phyloP scores from a whole-genome alignment of 2,113 vertebrate species.

The Sterna hirundo region DNA sequence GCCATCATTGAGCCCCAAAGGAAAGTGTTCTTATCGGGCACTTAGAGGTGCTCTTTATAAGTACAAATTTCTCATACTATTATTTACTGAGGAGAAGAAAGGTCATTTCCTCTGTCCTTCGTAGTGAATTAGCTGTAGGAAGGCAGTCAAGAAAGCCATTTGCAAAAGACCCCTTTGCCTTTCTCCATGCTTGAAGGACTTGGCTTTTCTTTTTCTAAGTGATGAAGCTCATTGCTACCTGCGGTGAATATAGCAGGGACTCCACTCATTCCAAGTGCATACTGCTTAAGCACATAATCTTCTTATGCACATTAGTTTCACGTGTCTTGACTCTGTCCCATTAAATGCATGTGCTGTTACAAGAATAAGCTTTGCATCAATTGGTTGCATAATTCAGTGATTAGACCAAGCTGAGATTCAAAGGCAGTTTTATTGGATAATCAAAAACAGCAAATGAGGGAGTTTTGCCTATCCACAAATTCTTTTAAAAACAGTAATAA shows the following conservation, averaged over 20 bases:
- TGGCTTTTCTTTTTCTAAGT: not conserved
- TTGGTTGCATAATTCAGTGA: not conserved
- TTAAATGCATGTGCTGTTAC: not conserved
- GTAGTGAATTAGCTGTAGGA: not conserved
- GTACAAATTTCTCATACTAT: not conserved
- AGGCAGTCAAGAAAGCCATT: not conserved
- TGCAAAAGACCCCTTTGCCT: not conserved
- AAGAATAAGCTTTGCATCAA: not conserved
- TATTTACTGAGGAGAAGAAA: not conserved
- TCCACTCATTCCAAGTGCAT: not conserved
- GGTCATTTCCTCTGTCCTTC: not conserved
- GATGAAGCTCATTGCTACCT: conserved; percentile 3
- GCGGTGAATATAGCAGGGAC: not conserved
- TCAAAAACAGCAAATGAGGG: not conserved
- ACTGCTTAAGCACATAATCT: not conserved
- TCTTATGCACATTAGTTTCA: not conserved
- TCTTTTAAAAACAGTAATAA: not conserved
- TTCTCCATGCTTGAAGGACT: not conserved
- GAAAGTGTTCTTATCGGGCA: not conserved
- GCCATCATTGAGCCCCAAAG: not conserved
- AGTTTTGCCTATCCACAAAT: not conserved
- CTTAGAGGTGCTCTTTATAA: not conserved
- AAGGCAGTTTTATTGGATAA: not conserved
- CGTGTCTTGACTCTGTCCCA: not conserved
- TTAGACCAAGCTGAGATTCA: not conserved